Evolutionary conservation across 2,888 invertebrate genomes (phyloP), one percentile per base, ranked within the genome.

Genomic region (Archaeoteleia sp.): DNA sequence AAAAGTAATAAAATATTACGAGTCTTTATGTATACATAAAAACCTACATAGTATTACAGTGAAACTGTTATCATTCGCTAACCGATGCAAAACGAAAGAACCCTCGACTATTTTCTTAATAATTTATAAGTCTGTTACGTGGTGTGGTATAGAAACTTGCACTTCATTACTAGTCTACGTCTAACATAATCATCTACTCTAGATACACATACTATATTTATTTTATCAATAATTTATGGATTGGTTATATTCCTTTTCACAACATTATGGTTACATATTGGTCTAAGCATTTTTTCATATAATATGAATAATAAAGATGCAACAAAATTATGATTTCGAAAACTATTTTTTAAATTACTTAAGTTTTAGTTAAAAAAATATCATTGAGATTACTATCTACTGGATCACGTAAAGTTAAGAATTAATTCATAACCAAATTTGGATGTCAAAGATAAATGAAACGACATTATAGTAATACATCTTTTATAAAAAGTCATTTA

Each of bases 101-200:
- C 7, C 20, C 46, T 12, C 20, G 30, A 9, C 34, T 42, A 32
- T 32, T 53, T 53, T 58, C 58, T 68, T 60, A 60, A 68, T 60
- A 53, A 68, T 60, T 58, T 60, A 68, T 60, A 60, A 68, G 49
- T 46, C 54, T 34, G 54, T 63, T 35, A 45, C 45, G 34, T 49
- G 54, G 23, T 37, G 17, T 40, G 54, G 49, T 32, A 27, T 27
- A 27, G 27, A 25, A 42, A 42, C 42, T 42, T 42, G 27, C 27
- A 42, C 42, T 42, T 42, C 42, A 42, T 42, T 42, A 42, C 42
- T 27, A 42, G 42, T 8, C 25, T 42, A 42, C 42, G 7, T 42
- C 27, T 42, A 25, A 27, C 42, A 14, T 27, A 20, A 42, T 42
- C 42, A 27, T 25, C 27, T 27, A 27, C 27, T 27, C 12, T 12